Conservation (phyloP, 2,888 invertebrate genomes). For the Gryllus longicercus region DNA sequence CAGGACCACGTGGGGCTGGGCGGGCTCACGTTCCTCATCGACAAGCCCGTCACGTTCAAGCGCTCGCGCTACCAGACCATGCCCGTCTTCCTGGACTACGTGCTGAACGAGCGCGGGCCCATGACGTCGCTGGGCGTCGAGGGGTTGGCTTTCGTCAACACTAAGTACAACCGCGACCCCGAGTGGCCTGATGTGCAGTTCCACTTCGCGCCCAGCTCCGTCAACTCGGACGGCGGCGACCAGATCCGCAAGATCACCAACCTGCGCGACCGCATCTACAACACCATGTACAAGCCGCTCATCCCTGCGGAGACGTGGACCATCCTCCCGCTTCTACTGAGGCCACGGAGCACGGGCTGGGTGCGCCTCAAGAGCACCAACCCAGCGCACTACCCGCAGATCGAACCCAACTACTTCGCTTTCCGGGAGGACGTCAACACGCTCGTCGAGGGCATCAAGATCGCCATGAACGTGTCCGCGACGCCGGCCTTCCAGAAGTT, state of each 20-base stretch:
- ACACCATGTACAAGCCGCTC: constrained; percentile 80
- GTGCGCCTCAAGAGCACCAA: constrained; percentile 76
- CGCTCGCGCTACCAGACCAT: constrained; percentile 73
- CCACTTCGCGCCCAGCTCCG: constrained; percentile 79
- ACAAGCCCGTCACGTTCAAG: constrained; percentile 75
- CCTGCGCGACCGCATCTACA: constrained; percentile 74
- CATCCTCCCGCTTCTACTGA: constrained; percentile 71
- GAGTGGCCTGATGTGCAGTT: constrained; percentile 85
- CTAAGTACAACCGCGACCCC: constrained; percentile 70
- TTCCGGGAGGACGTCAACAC: constrained; percentile 76
- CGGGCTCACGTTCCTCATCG: constrained; percentile 76
- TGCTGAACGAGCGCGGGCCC: constrained; percentile 75
- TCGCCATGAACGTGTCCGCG: constrained; percentile 58
- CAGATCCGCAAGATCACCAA: constrained; percentile 73
- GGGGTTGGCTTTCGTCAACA: constrained; percentile 82
- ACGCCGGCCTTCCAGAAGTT: constrained; percentile 77
- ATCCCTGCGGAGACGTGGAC: constrained; percentile 79
- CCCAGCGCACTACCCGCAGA: constrained; percentile 76
- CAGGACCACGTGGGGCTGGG: constrained; percentile 87
- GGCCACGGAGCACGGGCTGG: constrained; percentile 85
- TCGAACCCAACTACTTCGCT: constrained; percentile 90
- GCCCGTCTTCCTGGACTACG: constrained; percentile 75
- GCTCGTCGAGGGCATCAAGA: constrained; percentile 59
- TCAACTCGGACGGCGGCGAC: constrained; percentile 78
- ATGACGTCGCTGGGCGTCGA: constrained; percentile 78